phyloP scores from a whole-genome alignment of 2,888 invertebrate species.

The Esperia sulphurella region DNA sequence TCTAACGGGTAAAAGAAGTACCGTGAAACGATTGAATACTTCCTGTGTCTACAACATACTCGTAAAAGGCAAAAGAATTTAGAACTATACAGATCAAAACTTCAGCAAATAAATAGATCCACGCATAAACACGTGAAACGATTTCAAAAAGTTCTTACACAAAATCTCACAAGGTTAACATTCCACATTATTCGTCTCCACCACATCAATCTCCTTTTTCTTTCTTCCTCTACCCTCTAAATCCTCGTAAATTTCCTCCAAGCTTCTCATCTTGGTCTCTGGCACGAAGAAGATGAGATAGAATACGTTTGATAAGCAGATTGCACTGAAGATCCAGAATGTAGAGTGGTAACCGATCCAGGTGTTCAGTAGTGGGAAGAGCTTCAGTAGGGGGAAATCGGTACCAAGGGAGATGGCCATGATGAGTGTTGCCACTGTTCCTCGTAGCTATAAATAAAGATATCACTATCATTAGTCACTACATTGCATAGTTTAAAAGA shows the following conservation, averaged over 20 bases:
- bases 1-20: too few relatives aligned
- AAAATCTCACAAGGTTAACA: background rate
- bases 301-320: constrained; percentile 86
- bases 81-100: too few relatives aligned
- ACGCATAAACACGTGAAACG: too few relatives aligned
- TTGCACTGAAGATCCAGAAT: constrained; percentile 90
- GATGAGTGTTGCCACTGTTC: constrained; percentile 68
- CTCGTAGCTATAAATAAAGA: constrained; percentile 55
- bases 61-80: too few relatives aligned
- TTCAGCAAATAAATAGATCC: too few relatives aligned
- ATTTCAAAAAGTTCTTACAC: too few relatives aligned
- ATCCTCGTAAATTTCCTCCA: constrained; percentile 94
- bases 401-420: constrained; percentile 86
- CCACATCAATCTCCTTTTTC: constrained; percentile 33
- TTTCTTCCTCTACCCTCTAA: constrained; percentile 78
- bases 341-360: constrained; percentile 85
- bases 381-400: constrained; percentile 90
- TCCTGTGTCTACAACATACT: too few relatives aligned
- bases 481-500: too few relatives aligned
- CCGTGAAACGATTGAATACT: too few relatives aligned
- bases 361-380: constrained; percentile 84
- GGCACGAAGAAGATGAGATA: constrained; percentile 92
- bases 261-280: constrained; percentile 93
- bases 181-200: constrained; percentile 35
- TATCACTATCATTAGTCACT: too few relatives aligned